Evolutionary conservation across 2,888 invertebrate genomes (phyloP).

Genomic region (Euclidia mi): DNA sequence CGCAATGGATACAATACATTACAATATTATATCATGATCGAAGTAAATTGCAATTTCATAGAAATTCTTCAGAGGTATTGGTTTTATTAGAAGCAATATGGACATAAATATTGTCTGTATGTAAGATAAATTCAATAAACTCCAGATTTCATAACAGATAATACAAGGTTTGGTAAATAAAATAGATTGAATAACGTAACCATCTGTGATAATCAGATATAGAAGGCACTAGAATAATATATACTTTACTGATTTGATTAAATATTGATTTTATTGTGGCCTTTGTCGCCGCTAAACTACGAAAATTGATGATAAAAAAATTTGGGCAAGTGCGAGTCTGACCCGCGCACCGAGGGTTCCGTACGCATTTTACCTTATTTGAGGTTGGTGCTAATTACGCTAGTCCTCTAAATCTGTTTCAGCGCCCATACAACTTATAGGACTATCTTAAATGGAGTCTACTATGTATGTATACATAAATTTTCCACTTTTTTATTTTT

Average conservation of each 20-base stretch:
- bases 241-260: conserved; percentile 1
- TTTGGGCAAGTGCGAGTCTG: too few relatives aligned
- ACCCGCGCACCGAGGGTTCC: too few relatives aligned
- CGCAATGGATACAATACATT: conserved; percentile 43
- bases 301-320: too few relatives aligned
- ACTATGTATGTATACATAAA: too few relatives aligned
- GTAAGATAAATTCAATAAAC: conserved; percentile 14
- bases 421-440: too few relatives aligned
- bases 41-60: conserved; percentile 22
- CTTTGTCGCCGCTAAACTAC: not conserved
- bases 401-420: too few relatives aligned
- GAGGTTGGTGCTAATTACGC: too few relatives aligned
- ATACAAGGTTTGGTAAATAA: conserved; percentile 21
- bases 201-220: conserved; percentile 21
- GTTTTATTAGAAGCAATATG: conserved; percentile 46
- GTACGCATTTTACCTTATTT: too few relatives aligned
- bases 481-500: too few relatives aligned
- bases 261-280: conserved; percentile 2
- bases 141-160: conserved; percentile 16
- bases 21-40: conserved; percentile 17
- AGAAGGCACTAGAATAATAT: conserved; percentile 5
- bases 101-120: conserved; percentile 30
- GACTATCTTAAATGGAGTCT: too few relatives aligned
- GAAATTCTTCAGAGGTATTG: conserved; percentile 38
- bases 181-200: conserved; percentile 22